Conservation (phyloP, 1,140 invertebrate genomes). For the Cotesia typhae region DNA sequence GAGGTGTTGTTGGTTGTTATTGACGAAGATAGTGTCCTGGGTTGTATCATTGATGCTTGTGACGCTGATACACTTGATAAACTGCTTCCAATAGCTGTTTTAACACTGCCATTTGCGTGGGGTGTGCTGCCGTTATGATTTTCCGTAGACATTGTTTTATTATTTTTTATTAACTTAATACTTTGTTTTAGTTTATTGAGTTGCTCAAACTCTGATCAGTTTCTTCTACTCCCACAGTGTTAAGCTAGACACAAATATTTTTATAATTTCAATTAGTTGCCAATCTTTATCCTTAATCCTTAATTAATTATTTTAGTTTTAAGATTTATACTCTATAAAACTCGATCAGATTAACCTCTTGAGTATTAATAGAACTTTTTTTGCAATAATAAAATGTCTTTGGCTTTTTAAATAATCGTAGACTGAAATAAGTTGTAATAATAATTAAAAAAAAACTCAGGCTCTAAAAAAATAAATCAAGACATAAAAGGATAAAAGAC, state of each 20-base stretch:
- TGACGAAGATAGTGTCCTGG: slow-evolving; percentile 32
- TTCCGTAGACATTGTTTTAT: slow-evolving; percentile 53
- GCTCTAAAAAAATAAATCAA: too few species aligned
- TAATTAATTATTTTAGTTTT: too few species aligned
- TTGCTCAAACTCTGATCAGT: too few species aligned
- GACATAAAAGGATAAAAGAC: neutral
- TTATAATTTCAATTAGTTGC: too few species aligned
- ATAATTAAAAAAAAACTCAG: too few species aligned
- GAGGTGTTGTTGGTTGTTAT: slow-evolving; percentile 55
- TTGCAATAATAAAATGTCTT: neutral
- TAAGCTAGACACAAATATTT: too few species aligned
- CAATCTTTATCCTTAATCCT: too few species aligned
- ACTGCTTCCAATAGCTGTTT: slow-evolving; percentile 44
- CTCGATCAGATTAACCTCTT: too few species aligned
- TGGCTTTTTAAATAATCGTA: slow-evolving; percentile 3
- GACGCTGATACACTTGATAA: slow-evolving; percentile 44
- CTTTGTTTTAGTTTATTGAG: neutral
- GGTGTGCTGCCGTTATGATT: slow-evolving; percentile 58
- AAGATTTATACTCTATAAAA: too few species aligned
- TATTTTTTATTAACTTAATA: slow-evolving; percentile 15
- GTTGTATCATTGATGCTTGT: slow-evolving; percentile 38
- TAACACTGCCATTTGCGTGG: slow-evolving; percentile 57
- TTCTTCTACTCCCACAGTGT: too few species aligned
- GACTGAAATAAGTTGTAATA: too few species aligned
- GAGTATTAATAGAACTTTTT: too few species aligned